Percentiles rank a stretch among this genome's conserved stretches.
These are phyloP conservation scores for Sciaenops ocellatus DNA, from an alignment of 2,797 vertebrate genomes.

Conservation along the genomic window DNA sequence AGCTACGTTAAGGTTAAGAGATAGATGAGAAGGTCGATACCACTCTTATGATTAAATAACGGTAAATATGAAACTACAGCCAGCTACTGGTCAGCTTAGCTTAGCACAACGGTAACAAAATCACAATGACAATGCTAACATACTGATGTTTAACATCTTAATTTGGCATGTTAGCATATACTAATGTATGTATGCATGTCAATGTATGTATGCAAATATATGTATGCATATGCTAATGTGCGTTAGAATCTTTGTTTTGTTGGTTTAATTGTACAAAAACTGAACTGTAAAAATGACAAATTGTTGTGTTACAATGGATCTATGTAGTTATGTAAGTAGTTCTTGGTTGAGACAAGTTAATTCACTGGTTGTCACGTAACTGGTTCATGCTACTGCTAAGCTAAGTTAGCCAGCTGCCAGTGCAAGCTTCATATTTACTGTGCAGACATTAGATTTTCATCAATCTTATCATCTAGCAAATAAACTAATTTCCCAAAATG, in stretches of 20 bases:
- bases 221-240: no score
- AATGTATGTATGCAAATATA: no score
- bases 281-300: not conserved
- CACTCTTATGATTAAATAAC: not conserved
- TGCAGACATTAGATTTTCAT: not conserved
- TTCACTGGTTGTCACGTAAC: not conserved
- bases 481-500: not conserved
- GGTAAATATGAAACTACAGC: not conserved
- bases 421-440: no score
- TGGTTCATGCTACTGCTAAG: not conserved
- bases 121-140: not conserved
- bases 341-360: no score
- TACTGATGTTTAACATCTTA: no score
- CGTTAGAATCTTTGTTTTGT: not conserved
- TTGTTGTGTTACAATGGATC: not conserved
- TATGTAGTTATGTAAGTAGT: not conserved
- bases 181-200: no score
- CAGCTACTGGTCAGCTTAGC: not conserved
- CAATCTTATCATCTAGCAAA: not conserved
- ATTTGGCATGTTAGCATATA: no score
- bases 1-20: not conserved
- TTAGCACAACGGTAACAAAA: not conserved
- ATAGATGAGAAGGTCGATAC: not conserved
- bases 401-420: not conserved
- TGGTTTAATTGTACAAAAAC: not conserved